Evolutionary conservation across 2,113 vertebrate species (phyloP), one percentile per base, ranked within the genome.

Genomic region (Dolichotis patagonum): DNA sequence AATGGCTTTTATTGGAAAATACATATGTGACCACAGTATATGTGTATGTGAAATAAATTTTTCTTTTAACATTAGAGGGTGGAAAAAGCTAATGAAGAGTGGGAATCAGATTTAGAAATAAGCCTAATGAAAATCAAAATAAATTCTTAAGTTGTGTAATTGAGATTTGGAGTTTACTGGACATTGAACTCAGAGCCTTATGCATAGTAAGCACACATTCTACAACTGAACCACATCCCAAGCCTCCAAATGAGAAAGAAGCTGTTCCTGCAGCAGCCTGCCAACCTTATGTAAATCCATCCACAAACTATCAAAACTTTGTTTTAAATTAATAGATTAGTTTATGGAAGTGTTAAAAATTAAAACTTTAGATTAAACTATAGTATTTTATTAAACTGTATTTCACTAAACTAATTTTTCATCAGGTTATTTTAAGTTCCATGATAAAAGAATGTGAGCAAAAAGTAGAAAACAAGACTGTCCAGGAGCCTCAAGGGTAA

Each of bases 381-480:
- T 65, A 58, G 35, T 32, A 30, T 93, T 96, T 83, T 63, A 80
- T 35, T 84, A 90, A 89, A 69, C 12, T 41, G 28, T 97, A 91
- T 86, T 96, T 46, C 28, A 97, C 81, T 85, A 49, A 94, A 95
- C 10, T 77, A 35, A 71, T 77, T 94, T 89, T 97, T 97, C 30
- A 89, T 62, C 98, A 99, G 99, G 99, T 99, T 98, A 99, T 99
- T 98, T 99, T 99, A 97, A 99, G 99, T 98, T 99, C 99, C 67
- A 99, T 99, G 99, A 99, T 99, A 98, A 99, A 99, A 98, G 99
- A 99, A 98, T 99, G 99, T 98, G 99, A 99, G 98, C 99, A 99
- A 98, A 99, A 99, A 99, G 99, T 99, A 98, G 99, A 99, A 98
- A 99, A 99, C 98, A 99, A 99, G 98, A 99, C 98, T 19, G 99